Base-by-base conservation (phyloP, 1,140 invertebrate genomes). In the Centruroides sculpturatus region DNA sequence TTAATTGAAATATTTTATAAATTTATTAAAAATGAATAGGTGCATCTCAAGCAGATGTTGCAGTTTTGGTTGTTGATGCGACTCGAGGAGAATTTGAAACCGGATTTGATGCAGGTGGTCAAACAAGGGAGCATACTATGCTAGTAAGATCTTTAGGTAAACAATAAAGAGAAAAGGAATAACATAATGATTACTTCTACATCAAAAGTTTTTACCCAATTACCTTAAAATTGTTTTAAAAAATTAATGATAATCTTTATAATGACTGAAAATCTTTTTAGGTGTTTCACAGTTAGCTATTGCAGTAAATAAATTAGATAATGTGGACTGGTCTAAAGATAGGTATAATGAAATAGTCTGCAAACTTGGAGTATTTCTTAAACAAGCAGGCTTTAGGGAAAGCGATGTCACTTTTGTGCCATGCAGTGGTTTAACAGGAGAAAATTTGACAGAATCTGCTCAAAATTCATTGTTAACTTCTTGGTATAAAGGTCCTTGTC, bases 51-150 rank as follows among this genome's bases (percentile, higher is more conserved):
- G 95, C 96, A 36, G 96, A 99, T 79, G 93, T 93, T 7, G 93
- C 92, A 46, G 77, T 99, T 49, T 76, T 99, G 12, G 96, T 99
- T 0, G 88, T 99, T 1, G 94, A 99, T 80, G 89, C 94, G 2
- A 80, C 80, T 0, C 81, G 84, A 70, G 96, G 96, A 13, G 96
- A 98, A 77, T 99, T 99, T 77, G 96, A 99, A 77, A 95, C 93
- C 56, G 96, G 96, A 5, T 99, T 99, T 75, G 93, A 98, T 69
- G 82, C 85, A 64, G 95, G 95, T 12, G 96, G 96, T 36, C 96
- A 99, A 77, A 99, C 96, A 0, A 77, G 94, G 57, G 96, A 99
- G 76, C 96, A 99, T 80, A 91, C 95, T 13, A 74, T 99, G 11
- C 76, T 99, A 5, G 84, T 96, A 3, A 79, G 90, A 68, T 97